Evolutionary conservation across 2,888 invertebrate genomes (phyloP), one percentile per base, ranked within the genome.

Genomic region (Caenorhabditis sp.): DNA sequence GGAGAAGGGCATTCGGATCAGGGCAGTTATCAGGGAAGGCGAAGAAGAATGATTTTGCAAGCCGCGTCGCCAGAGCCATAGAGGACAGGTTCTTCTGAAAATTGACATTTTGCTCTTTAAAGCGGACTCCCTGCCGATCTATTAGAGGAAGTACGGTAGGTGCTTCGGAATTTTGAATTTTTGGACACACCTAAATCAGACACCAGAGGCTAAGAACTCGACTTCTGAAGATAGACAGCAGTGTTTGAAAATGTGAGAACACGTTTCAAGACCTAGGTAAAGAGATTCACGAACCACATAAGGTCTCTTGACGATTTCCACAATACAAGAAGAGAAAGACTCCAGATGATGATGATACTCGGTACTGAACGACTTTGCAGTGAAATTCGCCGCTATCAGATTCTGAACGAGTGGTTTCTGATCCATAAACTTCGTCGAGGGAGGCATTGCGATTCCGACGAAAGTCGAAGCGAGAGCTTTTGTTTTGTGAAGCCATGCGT

Each of bases 21-120:
- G 90, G 90, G 22, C 89, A 87, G 63, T 90, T 90, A 73, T 90
- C 90, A 0, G 90, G 87, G 26, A 88, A 89, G 0, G 89, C 83
- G 81, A 87, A 87, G 80, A 85, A 84, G 38, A 87, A 81, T n/a
- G 84, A 81, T 28, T 87, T 87, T n/a, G 84, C 83, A 28, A 87
- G 72, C 3, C 87, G 80, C 14, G 82, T 85, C 16, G 80, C 81
- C 4, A 86, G 49, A 0, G 86, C 72, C 63, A 86, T 74, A 19
- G 82, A 56, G 1, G 84, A 80, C n/a, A 84, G 68, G 16, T 51
- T 35, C 44, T 79, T 68, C 84, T 87, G 66, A 68, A 77, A 31
- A n/a, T 28, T 73, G 49, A 19, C 7, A 49, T 7, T 12, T 22
- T 7, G 26, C 7, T n/a, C n/a, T n/a, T n/a, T n/a, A n/a, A n/a